Evolutionary conservation across 92 coral and sea anemone genomes (phyloP).

Genomic region (Phenganax stokvisi): DNA sequence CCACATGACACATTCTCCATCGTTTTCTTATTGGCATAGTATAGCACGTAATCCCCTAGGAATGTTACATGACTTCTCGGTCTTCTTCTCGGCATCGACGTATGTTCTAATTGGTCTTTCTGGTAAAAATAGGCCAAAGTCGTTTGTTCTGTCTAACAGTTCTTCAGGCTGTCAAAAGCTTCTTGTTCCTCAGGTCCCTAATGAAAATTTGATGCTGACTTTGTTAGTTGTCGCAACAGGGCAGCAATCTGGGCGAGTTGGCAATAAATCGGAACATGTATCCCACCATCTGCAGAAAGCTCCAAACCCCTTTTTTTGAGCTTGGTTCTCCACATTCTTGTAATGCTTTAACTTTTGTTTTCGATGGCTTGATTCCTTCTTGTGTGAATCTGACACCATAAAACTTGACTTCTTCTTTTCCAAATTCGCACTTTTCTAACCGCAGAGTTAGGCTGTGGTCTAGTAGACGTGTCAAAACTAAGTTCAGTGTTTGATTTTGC

Average conservation of each 20-base stretch:
- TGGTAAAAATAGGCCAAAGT: not conserved
- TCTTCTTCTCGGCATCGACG: not conserved
- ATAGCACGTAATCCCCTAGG: not conserved
- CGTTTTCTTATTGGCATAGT: not conserved
- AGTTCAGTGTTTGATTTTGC: too few relatives aligned
- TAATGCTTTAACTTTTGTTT: not conserved
- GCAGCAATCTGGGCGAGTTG: too few relatives aligned
- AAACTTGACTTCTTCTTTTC: conserved; percentile 1
- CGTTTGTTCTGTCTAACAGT: conserved; percentile 9
- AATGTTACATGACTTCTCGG: not conserved
- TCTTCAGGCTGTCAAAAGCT: conserved; percentile 29
- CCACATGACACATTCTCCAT: not conserved
- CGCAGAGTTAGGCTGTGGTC: too few relatives aligned
- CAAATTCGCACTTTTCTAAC: too few relatives aligned
- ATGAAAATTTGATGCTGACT: not conserved
- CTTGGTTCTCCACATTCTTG: too few relatives aligned
- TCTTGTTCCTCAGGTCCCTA: conserved; percentile 24
- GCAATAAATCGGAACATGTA: too few relatives aligned
- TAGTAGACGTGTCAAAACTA: too few relatives aligned
- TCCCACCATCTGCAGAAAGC: too few relatives aligned
- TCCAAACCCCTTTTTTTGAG: too few relatives aligned
- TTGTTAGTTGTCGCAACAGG: too few relatives aligned
- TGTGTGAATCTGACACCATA: conserved; percentile 26
- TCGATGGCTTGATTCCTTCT: not conserved
- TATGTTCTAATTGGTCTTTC: not conserved